Base-by-base conservation (phyloP, 2,888 invertebrate species). In the Nemotelus nigrinus region DNA sequence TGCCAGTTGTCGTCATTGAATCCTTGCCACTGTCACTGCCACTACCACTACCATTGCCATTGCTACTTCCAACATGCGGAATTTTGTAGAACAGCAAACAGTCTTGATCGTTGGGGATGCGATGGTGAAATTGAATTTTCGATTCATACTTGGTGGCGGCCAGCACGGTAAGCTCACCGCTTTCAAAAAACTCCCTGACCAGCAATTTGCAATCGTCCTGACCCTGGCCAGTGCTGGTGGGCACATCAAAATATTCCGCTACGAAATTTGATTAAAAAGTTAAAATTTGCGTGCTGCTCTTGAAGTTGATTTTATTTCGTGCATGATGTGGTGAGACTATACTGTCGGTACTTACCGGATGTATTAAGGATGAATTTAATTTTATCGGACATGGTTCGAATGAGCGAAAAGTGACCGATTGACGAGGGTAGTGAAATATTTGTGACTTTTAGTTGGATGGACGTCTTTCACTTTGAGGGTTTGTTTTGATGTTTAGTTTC, bases 121-220 rank as follows among this genome's bases (percentile, higher is more conserved):
- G 85, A 83, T 88, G 86, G 80, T 86, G 85, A 83, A 88, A 87
- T 82, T 85, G 84, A 81, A 87, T 86, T 83, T 85, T 85, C 80
- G 87, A 86, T 82, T 87, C 85, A 81, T 85, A 83, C 80, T 86
- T 84, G 80, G 85, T 85, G 77, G 89, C 89, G 81, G 87, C 88
- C 79, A 89, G 83, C 79, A 86, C 85, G 67, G 87, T 85, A 79
- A 87, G 85, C 82, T 88, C 87, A 81, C 88, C 88, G 80, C 85
- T 87, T 82, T 88, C 86, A 75, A 89, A 83, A 83, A 89, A 89
- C 81, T 88, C 87, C 80, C 86, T 84, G 79, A 89, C 83, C 79
- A 60, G 5, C n/a, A 45, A 25, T 74, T 47, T 74, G 8, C 8
- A 48, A 6, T 74, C 74, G 48, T 74, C 74, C 58, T 72, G 72